A percentile compares a stretch with the other conserved stretches of the same genome.
Evolutionary conservation across 2,797 vertebrate species (phyloP).

Genomic region (Bovichtus diacanthus): DNA sequence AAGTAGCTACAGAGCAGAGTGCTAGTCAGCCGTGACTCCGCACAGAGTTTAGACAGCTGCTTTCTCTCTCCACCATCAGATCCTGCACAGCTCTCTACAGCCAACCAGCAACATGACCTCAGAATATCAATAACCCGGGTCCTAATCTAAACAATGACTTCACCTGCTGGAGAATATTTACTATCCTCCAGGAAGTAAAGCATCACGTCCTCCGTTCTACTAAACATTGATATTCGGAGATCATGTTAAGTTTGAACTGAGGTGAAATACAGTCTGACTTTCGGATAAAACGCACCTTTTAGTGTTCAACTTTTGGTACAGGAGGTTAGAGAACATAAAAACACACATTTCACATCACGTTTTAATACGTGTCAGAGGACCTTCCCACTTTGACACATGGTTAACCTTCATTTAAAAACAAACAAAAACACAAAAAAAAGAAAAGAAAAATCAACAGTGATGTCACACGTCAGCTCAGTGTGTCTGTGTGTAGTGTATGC

Average conservation of each 20-base stretch:
- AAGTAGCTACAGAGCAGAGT: conserved; percentile 74
- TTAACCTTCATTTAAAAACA: conserved; percentile 85
- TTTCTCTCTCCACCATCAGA: conserved; percentile 68
- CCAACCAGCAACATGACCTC: conserved; percentile 59
- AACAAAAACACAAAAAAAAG: too few relatives aligned
- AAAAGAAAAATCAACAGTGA: conserved; percentile 85
- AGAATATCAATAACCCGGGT: conserved; percentile 53
- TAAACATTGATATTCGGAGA: conserved; percentile 50
- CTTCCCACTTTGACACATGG: conserved; percentile 72
- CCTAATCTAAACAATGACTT: conserved; percentile 41
- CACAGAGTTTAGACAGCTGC: conserved; percentile 64
- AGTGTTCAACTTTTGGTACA: conserved; percentile 92
- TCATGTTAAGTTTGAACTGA: conserved; percentile 57
- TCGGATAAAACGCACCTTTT: conserved; percentile 78
- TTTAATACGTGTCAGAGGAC: conserved; percentile 76
- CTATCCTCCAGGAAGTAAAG: conserved; percentile 42
- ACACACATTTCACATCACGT: conserved; percentile 80
- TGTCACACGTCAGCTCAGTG: conserved; percentile 84
- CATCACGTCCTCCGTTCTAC: conserved; percentile 35
- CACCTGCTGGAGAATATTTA: conserved; percentile 33
- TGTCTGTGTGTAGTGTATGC: conserved; percentile 70
- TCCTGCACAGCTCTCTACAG: conserved; percentile 48
- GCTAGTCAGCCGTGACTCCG: conserved; percentile 60
- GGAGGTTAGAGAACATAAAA: conserved; percentile 88
- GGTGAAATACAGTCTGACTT: conserved; percentile 66